Conservation (phyloP, 2,113 vertebrate species). For the Microcebus ravelobensis region DNA sequence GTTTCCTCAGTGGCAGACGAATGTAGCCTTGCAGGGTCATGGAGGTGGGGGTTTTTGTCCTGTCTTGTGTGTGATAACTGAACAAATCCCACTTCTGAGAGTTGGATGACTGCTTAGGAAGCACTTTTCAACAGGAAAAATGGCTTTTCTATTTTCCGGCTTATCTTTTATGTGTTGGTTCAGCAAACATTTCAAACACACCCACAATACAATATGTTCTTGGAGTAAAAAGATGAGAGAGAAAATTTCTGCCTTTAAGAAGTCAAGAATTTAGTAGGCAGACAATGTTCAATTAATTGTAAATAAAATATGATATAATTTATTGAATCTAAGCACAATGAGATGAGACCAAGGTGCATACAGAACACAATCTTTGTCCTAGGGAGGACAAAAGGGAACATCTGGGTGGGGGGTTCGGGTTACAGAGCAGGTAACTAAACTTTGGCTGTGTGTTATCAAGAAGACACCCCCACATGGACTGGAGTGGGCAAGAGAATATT, state of each 20-base stretch:
- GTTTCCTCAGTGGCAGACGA: not conserved
- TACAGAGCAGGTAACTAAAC: not conserved
- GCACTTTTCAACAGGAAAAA: not conserved
- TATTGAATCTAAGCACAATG: not conserved
- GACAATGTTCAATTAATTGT: not conserved
- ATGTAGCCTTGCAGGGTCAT: not conserved
- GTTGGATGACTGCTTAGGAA: not conserved
- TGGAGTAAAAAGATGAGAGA: not conserved
- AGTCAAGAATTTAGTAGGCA: not conserved
- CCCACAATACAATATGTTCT: not conserved
- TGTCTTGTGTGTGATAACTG: not conserved
- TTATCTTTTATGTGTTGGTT: not conserved
- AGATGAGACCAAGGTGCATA: not conserved
- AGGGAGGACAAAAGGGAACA: not conserved
- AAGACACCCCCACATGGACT: not conserved
- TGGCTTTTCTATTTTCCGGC: not conserved
- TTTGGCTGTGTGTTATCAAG: not conserved
- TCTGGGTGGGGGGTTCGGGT: not conserved
- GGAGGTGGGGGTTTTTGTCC: not conserved
- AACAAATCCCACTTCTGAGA: not conserved
- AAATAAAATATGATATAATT: not conserved
- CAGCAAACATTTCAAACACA: constrained; percentile 20
- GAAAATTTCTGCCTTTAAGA: not conserved
- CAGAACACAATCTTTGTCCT: not conserved
- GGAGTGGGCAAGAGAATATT: not conserved